Conservation (phyloP, 2,113 vertebrate genomes). For the Neomonachus schauinslandi region DNA sequence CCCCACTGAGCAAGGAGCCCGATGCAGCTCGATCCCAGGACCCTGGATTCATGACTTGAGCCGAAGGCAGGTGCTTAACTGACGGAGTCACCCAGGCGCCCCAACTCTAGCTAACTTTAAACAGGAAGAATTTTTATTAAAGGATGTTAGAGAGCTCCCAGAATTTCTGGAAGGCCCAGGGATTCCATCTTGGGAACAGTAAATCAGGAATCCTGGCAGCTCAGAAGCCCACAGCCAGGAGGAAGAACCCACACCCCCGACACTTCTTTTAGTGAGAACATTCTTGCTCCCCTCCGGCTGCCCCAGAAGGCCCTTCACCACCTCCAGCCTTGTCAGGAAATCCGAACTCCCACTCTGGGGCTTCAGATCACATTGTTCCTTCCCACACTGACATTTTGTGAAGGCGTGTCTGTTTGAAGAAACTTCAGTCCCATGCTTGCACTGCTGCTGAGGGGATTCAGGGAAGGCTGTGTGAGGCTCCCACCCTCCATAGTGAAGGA, state of each 20-base stretch:
- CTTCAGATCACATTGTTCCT: background rate
- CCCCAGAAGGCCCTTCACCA: background rate
- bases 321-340: background rate
- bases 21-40: background rate
- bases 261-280: background rate
- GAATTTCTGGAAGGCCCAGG: background rate
- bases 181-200: background rate
- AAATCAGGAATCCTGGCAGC: background rate
- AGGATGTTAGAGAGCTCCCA: background rate
- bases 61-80: background rate
- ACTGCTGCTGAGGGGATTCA: background rate
- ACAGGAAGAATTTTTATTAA: background rate
- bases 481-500: background rate
- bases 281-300: background rate
- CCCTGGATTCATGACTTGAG: background rate
- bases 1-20: background rate
- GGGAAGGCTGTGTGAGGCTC: background rate
- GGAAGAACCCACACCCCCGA: background rate
- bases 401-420: background rate
- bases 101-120: background rate
- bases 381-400: background rate
- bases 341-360: background rate
- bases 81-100: no score
- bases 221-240: background rate
- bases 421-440: background rate